Base-by-base conservation (phyloP, 2,888 invertebrate genomes). In the Caenorhabditis becei region DNA sequence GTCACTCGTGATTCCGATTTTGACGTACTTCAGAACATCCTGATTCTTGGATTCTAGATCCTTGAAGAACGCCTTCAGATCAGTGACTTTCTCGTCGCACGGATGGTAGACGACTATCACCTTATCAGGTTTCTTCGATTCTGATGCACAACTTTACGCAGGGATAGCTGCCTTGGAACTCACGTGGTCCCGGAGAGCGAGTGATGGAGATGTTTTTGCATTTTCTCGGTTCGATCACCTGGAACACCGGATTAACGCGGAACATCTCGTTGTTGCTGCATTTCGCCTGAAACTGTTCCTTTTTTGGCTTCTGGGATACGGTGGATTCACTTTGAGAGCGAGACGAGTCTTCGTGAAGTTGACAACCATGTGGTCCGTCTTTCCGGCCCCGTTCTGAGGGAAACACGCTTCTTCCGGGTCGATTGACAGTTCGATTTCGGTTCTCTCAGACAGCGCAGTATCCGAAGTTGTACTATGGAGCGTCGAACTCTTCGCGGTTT, bases 231-330 rank as follows among this genome's bases (percentile, higher is more conserved):
- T 66, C 66, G 20, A 66, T 66, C 23, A 66, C 24, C 18, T 66
- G 66, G 24, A 66, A 54, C 24, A 66, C 66, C n/a, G 66, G 66
- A 32, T 66, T 41, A 37, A 66, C 66, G 11, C 66, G 53, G 26
- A 24, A 66, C 41, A 54, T 20, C 23, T 37, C 54, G 20, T 66
- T 66, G 41, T 66, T 66, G 28, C 53, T 54, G 54, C 66, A 66
- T n/a, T 54, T 66, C 11, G 54, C 66, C 66, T 66, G 41, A 53
- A 66, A 32, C 26, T n/a, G 20, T 16, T 28, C 20, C 26, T 41
- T 16, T 41, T 41, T 20, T 44, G 5, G 1, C 11, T 4, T 10
- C 18, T 61, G 8, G 5, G 2, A 23, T 37, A 41, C 53, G 3
- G 24, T 5, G 1, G 14, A 41, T 23, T 16, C 23, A 66, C 66